A percentile compares a stretch with the other conserved stretches of the same genome.
Conservation (phyloP, 2,113 vertebrate species). For the Brachirus orientalis region DNA sequence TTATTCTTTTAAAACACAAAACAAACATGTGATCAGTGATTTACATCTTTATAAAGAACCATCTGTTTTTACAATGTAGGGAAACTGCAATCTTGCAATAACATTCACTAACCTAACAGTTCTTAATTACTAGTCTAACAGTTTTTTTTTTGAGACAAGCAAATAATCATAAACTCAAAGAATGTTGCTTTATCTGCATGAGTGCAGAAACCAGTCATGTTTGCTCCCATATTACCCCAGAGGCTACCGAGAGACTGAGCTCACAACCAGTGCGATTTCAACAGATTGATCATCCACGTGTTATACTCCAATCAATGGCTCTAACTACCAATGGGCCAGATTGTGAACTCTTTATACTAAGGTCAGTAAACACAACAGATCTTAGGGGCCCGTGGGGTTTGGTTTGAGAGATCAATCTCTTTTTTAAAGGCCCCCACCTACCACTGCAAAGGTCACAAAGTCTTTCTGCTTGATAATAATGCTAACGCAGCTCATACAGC, state of each 20-base stretch:
- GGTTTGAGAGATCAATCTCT: conserved; percentile 47
- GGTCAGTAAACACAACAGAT: conserved; percentile 69
- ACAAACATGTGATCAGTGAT: too few species aligned
- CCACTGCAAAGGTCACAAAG: conserved; percentile 70
- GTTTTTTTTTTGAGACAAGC: conserved; percentile 35
- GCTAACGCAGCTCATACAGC: conserved; percentile 38
- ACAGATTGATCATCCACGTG: conserved; percentile 68
- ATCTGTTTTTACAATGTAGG: too few species aligned
- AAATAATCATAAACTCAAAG: too few species aligned
- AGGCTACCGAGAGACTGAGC: conserved; percentile 32
- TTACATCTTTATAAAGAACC: too few species aligned
- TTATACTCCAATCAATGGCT: conserved; percentile 65
- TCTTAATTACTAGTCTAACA: too few species aligned
- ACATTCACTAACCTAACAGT: too few species aligned
- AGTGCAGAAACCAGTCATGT: conserved; percentile 28
- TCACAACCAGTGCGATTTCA: conserved; percentile 48
- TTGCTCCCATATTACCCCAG: conserved; percentile 34
- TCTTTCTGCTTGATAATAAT: conserved; percentile 54
- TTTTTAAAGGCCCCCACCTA: conserved; percentile 37
- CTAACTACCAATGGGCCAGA: conserved; percentile 57
- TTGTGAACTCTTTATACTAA: conserved; percentile 67
- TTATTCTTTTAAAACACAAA: too few species aligned
- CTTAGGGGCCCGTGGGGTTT: conserved; percentile 17
- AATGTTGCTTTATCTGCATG: too few species aligned
- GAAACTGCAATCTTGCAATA: too few species aligned